These are phyloP conservation scores for Papio anubis DNA, from an alignment of 2,113 vertebrate genomes.

Conservation along the genomic window DNA sequence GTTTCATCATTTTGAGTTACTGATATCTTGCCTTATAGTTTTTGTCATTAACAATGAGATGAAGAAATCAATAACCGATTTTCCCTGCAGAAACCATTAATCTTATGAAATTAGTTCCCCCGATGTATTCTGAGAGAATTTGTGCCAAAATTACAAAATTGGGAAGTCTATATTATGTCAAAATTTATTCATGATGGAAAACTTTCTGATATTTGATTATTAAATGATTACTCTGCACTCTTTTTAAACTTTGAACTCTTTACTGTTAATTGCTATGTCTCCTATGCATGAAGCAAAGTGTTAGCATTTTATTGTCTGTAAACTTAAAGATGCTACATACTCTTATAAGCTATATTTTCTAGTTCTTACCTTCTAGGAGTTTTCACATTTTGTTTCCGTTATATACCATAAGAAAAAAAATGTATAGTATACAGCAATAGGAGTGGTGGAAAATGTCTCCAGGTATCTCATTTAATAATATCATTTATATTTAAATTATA, in stretches of 20 bases:
- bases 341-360: neutral
- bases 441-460: neutral
- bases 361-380: neutral
- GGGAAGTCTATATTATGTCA: neutral
- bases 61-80: slow-evolving; percentile 9
- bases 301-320: neutral
- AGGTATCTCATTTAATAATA: neutral
- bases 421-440: neutral
- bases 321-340: neutral
- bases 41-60: neutral
- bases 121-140: neutral
- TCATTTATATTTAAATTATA: neutral
- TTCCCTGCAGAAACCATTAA: neutral
- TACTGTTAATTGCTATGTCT: neutral
- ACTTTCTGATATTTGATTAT: neutral
- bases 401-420: neutral
- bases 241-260: neutral
- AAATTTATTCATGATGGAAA: slow-evolving; percentile 24
- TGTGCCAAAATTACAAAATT: neutral
- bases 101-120: neutral
- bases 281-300: neutral
- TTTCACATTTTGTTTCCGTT: neutral
- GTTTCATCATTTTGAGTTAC: neutral
- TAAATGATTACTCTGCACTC: neutral
- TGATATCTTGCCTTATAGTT: neutral